Evolutionary conservation across 2,797 vertebrate genomes (phyloP), one percentile per base, ranked within the genome.

Genomic region (Hyperoplus lanceolatus): DNA sequence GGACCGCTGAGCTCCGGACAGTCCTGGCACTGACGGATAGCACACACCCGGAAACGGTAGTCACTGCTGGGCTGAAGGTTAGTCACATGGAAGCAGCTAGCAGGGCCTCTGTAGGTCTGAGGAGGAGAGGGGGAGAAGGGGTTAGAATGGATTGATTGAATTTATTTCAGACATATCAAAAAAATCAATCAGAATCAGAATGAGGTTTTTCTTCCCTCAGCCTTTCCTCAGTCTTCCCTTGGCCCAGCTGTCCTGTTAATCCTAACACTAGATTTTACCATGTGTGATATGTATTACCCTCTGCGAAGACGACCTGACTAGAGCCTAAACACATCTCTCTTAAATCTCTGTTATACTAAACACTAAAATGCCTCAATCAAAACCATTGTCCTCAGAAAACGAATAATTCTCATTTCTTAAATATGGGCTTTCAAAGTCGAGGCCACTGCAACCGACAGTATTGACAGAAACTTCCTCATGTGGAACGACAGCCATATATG

Each of bases 21-120:
- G 53, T 97, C 97, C 94, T 97, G 97, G 95, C 97, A 99, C 95
- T 97, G 97, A 64, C 98, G 95, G 89, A 99, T 94, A 89, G 97
- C 98, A 76, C 97, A 98, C 0, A 95, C 95, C 0, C 98, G 95
- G 90, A 99, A 99, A 74, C 98, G 96, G 91, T 99, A 97, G 87
- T 99, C 98, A 71, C 95, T 96, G 94, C 93, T 97, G 80, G 95
- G 93, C 92, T 98, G 97, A 71, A 99, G 94, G 86, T 94, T 96
- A 46, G 96, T 93, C 88, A 96, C 93, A 13, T 96, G 97, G 94
- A 96, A 96, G 0, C 96, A 96, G 39, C 96, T 96, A 74, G 96
- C 93, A 0, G 97, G 90, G 81, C 98, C 97, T 95, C 94, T 98
- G 83, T 98, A 98, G 60, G 96, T 92, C 98, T 99, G 92, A 0